phyloP scores from a whole-genome alignment of 2,113 vertebrate genomes.

The Hyperopisus bebe region DNA sequence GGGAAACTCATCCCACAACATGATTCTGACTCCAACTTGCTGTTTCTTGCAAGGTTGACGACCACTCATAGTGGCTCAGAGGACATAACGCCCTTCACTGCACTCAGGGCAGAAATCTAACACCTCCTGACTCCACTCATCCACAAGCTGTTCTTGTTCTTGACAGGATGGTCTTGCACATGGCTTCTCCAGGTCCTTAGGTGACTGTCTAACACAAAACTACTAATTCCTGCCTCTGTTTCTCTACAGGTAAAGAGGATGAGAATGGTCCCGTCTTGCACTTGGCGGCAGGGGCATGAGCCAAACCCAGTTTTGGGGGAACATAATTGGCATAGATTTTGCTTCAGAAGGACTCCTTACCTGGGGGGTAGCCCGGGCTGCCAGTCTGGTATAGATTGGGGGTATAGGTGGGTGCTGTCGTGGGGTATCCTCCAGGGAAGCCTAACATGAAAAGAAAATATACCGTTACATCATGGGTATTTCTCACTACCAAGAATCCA shows the following conservation, averaged over 20 bases:
- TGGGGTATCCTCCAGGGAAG: conserved; percentile 73
- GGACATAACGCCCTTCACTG: neutral
- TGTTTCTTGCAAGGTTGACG: neutral
- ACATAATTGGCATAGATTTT: neutral
- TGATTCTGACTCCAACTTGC: neutral
- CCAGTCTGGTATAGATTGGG: conserved; percentile 74
- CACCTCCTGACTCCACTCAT: neutral
- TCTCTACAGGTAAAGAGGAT: neutral
- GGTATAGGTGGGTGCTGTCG: conserved; percentile 72
- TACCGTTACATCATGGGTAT: neutral
- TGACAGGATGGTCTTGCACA: neutral
- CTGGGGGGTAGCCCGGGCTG: conserved; percentile 75
- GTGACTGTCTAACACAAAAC: neutral
- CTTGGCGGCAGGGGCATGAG: neutral
- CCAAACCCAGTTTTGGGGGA: neutral
- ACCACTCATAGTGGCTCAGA: neutral
- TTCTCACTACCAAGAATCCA: neutral
- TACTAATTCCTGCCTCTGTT: neutral
- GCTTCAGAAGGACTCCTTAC: conserved; percentile 47
- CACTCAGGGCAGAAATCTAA: neutral
- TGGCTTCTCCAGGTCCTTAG: neutral
- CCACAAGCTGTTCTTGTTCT: neutral
- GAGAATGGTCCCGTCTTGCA: neutral
- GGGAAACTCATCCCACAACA: neutral
- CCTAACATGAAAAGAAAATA: conserved; percentile 51